phyloP scores from a whole-genome alignment of 92 coral and sea anemone species.

The Porites lobata region DNA sequence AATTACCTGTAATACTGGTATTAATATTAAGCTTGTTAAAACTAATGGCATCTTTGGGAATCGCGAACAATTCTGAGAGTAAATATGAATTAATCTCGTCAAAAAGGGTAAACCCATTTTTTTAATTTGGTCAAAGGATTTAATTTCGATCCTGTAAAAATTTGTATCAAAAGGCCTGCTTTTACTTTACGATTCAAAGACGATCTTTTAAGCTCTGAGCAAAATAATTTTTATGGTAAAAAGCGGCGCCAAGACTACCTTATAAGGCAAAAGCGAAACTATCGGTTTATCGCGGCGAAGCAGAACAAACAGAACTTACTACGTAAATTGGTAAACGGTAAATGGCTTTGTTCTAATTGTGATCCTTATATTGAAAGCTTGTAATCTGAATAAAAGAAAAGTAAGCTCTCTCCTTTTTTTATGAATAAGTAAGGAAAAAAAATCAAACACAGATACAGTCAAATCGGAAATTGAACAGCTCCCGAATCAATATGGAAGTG shows the following conservation, averaged over 20 bases:
- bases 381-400: constrained; percentile 21
- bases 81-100: constrained; percentile 31
- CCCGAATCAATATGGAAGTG: neutral
- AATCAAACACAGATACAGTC: neutral
- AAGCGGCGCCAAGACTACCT: neutral
- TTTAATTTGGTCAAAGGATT: constrained; percentile 16
- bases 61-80: neutral
- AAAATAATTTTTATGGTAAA: neutral
- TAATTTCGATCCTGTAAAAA: constrained; percentile 8
- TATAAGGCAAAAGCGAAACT: neutral
- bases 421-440: neutral
- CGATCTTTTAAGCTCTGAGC: neutral
- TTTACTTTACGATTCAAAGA: neutral
- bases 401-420: neutral
- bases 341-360: constrained; percentile 29
- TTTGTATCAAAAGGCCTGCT: neutral
- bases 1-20: neutral
- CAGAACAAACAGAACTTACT: constrained; percentile 4
- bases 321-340: constrained; percentile 16
- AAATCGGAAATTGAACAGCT: constrained; percentile 1
- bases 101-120: too few relatives aligned
- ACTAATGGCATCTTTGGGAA: neutral
- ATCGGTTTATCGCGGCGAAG: neutral
- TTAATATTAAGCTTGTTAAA: constrained; percentile 16
- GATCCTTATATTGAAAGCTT: constrained; percentile 19